Evolutionary conservation across 2,113 vertebrate species (phyloP).

Genomic region (Melanerpes formicivorus): DNA sequence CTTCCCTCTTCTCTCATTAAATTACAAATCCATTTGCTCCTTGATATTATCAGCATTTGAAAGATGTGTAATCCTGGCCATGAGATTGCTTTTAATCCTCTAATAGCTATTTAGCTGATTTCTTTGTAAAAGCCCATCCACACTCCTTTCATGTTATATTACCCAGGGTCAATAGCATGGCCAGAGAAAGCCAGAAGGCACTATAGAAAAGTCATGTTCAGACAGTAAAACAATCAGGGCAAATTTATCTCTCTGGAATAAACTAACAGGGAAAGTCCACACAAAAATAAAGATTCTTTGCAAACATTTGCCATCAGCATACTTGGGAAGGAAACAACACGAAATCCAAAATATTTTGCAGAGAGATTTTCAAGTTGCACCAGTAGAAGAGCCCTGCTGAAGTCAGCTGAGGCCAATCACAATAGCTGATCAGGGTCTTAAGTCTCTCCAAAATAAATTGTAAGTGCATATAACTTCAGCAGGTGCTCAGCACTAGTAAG

Average conservation of each 20-base stretch:
- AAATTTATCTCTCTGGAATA: constrained; percentile 37
- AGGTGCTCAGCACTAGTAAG: background rate
- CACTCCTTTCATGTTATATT: constrained; percentile 64
- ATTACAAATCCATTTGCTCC: constrained; percentile 54
- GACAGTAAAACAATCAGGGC: constrained; percentile 31
- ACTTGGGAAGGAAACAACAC: background rate
- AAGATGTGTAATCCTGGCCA: constrained; percentile 34
- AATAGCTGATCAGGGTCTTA: background rate
- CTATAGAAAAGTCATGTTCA: background rate
- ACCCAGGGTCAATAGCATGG: constrained; percentile 45
- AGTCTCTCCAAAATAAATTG: background rate
- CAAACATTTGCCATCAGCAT: background rate
- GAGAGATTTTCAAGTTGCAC: background rate
- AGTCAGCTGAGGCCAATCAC: background rate
- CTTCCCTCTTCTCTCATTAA: constrained; percentile 19
- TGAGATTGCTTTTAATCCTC: constrained; percentile 63
- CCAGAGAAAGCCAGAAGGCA: constrained; percentile 41
- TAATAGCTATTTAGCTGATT: constrained; percentile 52
- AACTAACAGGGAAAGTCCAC: background rate
- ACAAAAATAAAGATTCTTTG: background rate
- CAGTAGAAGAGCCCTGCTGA: background rate
- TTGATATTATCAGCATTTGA: constrained; percentile 57
- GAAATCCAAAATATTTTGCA: background rate
- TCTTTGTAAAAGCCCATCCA: constrained; percentile 75
- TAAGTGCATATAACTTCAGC: background rate